A percentile compares a stretch with the other conserved stretches of the same genome.
Conservation (phyloP, 1,140 invertebrate genomes). For the Brachionus sp. region DNA sequence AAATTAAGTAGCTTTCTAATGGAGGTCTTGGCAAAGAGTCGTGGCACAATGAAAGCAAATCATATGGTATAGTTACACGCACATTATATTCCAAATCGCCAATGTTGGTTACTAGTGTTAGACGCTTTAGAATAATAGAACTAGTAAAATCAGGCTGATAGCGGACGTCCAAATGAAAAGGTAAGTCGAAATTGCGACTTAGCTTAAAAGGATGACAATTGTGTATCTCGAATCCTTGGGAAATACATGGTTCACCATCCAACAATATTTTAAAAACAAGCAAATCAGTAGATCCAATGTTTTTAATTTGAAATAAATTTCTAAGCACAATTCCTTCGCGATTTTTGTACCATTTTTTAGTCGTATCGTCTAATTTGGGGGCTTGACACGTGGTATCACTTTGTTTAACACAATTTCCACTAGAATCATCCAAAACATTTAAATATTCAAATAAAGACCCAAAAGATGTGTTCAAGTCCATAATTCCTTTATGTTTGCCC, state of each 20-base stretch:
- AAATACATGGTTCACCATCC: conserved; percentile 22
- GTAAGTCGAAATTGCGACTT: neutral
- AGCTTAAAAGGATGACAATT: conserved; percentile 5
- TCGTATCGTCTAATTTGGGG: neutral
- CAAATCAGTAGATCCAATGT: conserved; percentile 8
- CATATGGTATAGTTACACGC: neutral
- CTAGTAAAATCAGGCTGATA: conserved; percentile 39
- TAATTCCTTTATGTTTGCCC: neutral
- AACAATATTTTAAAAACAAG: neutral
- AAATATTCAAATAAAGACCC: neutral
- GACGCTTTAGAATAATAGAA: neutral
- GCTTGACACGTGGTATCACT: neutral
- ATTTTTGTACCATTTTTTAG: conserved; percentile 3
- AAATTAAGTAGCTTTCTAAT: conserved; percentile 28
- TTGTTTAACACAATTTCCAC: neutral
- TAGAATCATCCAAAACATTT: conserved; percentile 1
- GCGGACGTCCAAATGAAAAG: neutral
- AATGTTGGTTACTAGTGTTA: conserved; percentile 35
- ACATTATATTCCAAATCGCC: conserved; percentile 14
- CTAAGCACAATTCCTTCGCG: neutral
- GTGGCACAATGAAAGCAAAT: conserved; percentile 1
- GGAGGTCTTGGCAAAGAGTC: conserved; percentile 40
- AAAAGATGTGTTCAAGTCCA: neutral
- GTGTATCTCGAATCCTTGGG: neutral
- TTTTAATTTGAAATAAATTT: conserved; percentile 5